Conservation (phyloP, 2,797 vertebrate genomes). For the Gymnodraco acuticeps region DNA sequence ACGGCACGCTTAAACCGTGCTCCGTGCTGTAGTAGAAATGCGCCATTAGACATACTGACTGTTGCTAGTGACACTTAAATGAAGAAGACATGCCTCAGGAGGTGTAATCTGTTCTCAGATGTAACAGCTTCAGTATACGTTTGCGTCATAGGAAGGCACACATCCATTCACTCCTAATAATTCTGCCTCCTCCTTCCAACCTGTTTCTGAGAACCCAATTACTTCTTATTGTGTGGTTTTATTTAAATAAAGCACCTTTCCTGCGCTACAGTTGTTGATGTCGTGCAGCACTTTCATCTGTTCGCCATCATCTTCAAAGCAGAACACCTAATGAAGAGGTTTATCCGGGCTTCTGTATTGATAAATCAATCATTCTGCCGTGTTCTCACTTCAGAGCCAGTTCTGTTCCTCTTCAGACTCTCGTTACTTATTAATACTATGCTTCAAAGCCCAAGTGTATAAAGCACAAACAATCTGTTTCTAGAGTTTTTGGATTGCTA, state of each 20-base stretch:
- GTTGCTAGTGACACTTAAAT: slow-evolving; percentile 33
- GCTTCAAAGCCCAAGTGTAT: slow-evolving; percentile 64
- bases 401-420: slow-evolving; percentile 41
- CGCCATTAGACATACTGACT: neutral
- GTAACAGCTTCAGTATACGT: slow-evolving; percentile 26
- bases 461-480: slow-evolving; percentile 44
- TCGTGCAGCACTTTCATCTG: slow-evolving; percentile 65
- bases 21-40: too few species aligned
- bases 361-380: slow-evolving; percentile 72
- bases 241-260: slow-evolving; percentile 53
- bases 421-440: slow-evolving; percentile 63
- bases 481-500: slow-evolving; percentile 43
- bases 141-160: slow-evolving; percentile 33
- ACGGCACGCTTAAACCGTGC: too few species aligned
- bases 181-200: slow-evolving; percentile 35
- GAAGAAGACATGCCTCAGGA: slow-evolving; percentile 16
- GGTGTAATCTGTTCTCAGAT: neutral
- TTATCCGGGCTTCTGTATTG: slow-evolving; percentile 53
- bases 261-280: slow-evolving; percentile 35
- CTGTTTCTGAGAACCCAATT: slow-evolving; percentile 40
- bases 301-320: slow-evolving; percentile 67
- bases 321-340: slow-evolving; percentile 54
- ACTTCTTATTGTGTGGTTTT: slow-evolving; percentile 50
- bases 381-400: slow-evolving; percentile 52
- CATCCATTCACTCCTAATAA: slow-evolving; percentile 10